These are phyloP conservation scores for Pitangus sulphuratus DNA, from an alignment of 2,797 vertebrate species.

Conservation along the genomic window DNA sequence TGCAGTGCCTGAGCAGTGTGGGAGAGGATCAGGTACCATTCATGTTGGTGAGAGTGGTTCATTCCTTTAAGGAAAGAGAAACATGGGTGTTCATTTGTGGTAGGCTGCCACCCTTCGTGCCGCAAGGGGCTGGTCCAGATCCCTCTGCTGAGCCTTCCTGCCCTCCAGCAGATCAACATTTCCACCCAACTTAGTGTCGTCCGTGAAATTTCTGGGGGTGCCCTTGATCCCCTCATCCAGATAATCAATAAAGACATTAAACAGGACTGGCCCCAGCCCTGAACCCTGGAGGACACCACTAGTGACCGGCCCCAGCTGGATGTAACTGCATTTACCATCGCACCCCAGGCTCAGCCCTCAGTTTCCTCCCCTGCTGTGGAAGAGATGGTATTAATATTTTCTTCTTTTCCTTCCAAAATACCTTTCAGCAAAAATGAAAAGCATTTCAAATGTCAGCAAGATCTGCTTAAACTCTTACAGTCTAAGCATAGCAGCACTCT, in stretches of 20 bases:
- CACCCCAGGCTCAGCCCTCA: neutral
- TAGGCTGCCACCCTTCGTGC: neutral
- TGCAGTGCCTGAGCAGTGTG: neutral
- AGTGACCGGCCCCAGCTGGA: neutral
- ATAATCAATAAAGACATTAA: neutral
- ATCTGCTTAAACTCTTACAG: constrained; percentile 14
- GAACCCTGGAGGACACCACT: neutral
- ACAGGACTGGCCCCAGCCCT: neutral
- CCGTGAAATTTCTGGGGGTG: neutral
- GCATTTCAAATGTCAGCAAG: constrained; percentile 26
- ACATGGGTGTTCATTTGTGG: neutral
- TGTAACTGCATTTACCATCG: neutral
- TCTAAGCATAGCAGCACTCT: neutral
- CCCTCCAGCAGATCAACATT: neutral
- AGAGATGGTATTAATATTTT: neutral
- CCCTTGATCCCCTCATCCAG: neutral
- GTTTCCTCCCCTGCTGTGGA: neutral
- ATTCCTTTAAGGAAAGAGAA: neutral
- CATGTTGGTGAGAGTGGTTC: neutral
- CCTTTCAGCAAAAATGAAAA: constrained; percentile 28
- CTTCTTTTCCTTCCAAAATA: constrained; percentile 21
- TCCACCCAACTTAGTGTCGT: neutral
- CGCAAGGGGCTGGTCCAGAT: neutral
- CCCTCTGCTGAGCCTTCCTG: neutral
- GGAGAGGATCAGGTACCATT: neutral